phyloP scores from a whole-genome alignment of 2,888 invertebrate genomes.

The Lasioglossum figueresi region DNA sequence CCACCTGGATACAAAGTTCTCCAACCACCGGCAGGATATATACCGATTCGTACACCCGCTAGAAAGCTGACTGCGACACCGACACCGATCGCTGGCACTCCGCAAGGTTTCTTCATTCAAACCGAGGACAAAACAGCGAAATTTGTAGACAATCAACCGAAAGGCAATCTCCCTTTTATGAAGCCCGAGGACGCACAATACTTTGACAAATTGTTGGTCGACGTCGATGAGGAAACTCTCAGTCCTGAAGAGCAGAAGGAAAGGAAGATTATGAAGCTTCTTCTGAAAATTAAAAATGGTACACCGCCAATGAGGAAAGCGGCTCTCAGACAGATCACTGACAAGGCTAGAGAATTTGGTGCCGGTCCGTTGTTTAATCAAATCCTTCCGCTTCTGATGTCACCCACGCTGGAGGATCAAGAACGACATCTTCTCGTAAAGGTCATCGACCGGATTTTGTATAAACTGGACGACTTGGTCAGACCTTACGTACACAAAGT shows the following conservation, averaged over 20 bases:
- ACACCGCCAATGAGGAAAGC: conserved; percentile 99
- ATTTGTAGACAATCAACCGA: conserved; percentile 98
- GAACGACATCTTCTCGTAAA: conserved; percentile 99
- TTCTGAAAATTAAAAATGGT: conserved; percentile 99
- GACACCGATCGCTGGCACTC: conserved; percentile 96
- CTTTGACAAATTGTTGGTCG: conserved; percentile 98
- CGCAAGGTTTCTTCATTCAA: conserved; percentile 97
- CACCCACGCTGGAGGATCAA: conserved; percentile 99
- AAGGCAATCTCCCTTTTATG: conserved; percentile 98
- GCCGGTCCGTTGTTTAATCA: conserved; percentile 99
- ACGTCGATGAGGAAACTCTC: conserved; percentile 98
- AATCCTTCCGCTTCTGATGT: conserved; percentile 99
- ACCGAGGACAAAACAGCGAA: conserved; percentile 94
- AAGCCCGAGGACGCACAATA: conserved; percentile 99
- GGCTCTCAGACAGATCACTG: conserved; percentile 98
- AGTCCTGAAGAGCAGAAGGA: conserved; percentile 99
- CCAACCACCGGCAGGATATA: conserved; percentile 97
- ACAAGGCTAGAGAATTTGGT: conserved; percentile 99
- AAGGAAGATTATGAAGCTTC: conserved; percentile 98
- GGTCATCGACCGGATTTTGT: conserved; percentile 98
- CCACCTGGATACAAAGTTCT: conserved; percentile 99
- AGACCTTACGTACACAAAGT: conserved; percentile 99
- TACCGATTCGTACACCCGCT: conserved; percentile 98
- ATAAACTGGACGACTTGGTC: conserved; percentile 99
- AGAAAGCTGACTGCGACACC: conserved; percentile 99